Evolutionary conservation across 2,888 invertebrate species (phyloP).

Genomic region (Holacanthella duospinosa): DNA sequence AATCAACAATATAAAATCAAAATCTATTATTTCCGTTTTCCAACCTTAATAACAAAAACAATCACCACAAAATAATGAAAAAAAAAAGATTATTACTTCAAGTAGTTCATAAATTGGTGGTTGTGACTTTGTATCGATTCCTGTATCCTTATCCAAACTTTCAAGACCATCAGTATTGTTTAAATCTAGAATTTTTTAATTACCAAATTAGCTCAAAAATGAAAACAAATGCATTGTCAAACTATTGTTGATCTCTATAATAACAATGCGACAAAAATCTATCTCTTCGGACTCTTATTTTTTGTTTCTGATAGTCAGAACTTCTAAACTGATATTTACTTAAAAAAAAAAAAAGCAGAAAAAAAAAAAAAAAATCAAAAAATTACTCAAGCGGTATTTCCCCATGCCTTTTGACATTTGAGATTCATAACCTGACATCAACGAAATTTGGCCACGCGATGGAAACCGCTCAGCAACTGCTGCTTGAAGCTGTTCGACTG

Average conservation of each 20-base stretch:
- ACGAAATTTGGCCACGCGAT: not conserved
- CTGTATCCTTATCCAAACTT: constrained; percentile 1
- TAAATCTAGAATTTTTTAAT: not conserved
- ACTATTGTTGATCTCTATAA: too few relatives aligned
- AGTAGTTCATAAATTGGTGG: constrained; percentile 22
- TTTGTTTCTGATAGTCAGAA: too few relatives aligned
- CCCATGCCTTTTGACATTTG: not conserved
- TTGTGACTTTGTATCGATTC: constrained; percentile 11
- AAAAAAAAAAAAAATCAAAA: constrained; percentile 2
- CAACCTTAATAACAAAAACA: not conserved
- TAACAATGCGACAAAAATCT: too few relatives aligned
- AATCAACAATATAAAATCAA: not conserved
- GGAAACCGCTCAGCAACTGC: not conserved
- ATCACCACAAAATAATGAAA: not conserved
- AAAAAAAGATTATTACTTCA: constrained; percentile 28
- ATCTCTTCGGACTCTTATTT: too few relatives aligned
- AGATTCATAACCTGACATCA: too few relatives aligned
- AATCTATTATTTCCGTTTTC: not conserved
- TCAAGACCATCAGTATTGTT: not conserved
- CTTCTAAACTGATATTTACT: too few relatives aligned
- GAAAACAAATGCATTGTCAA: too few relatives aligned
- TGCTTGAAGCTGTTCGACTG: not conserved
- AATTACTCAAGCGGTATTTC: not conserved
- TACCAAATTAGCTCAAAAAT: not conserved
- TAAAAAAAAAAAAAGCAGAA: not conserved